Evolutionary conservation across 2,888 invertebrate species (phyloP).

Genomic region (Drosophila birchii): DNA sequence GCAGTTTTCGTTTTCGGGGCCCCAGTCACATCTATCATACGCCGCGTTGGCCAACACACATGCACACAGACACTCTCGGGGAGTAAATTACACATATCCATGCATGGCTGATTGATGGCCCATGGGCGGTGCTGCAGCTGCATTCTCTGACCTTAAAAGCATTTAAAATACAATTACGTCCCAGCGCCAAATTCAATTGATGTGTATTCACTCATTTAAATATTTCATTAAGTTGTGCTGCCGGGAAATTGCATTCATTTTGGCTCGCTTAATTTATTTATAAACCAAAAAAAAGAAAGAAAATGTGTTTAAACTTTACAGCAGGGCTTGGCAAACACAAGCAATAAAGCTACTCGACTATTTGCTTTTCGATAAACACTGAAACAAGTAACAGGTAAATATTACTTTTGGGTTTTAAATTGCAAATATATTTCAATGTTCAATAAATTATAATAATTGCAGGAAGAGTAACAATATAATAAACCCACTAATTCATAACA

Average conservation of each 20-base stretch:
- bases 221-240: constrained; percentile 55
- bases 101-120: constrained; percentile 40
- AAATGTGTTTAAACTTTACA: constrained; percentile 8
- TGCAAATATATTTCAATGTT: background rate
- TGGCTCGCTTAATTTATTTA: constrained; percentile 55
- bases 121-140: constrained; percentile 10
- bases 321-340: constrained; percentile 17
- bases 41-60: constrained; percentile 13
- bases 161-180: constrained; percentile 52
- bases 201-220: constrained; percentile 52
- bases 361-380: background rate
- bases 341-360: constrained; percentile 19
- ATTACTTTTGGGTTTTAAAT: background rate
- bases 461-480: no score
- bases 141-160: constrained; percentile 50
- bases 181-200: constrained; percentile 41
- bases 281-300: background rate
- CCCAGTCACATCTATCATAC: constrained; percentile 55
- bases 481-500: no score
- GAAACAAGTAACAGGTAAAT: background rate
- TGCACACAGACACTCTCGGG: background rate
- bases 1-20: constrained; percentile 34
- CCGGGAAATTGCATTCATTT: constrained; percentile 44
- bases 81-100: constrained; percentile 27
- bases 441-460: no score